Evolutionary conservation across 2,797 vertebrate species (phyloP).

Genomic region (Prunella strophiata): DNA sequence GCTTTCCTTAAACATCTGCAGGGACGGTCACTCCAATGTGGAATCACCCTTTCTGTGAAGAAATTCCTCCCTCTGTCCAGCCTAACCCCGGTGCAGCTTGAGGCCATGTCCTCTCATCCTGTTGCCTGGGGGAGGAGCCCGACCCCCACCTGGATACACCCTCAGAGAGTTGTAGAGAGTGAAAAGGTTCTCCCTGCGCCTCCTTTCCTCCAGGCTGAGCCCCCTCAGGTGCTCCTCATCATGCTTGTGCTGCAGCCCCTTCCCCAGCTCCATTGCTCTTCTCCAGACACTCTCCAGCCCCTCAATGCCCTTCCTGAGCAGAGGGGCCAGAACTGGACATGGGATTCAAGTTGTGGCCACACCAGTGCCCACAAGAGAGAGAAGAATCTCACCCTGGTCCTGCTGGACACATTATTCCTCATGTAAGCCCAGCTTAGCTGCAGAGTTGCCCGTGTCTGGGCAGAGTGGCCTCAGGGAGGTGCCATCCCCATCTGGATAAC

Average conservation of each 20-base stretch:
- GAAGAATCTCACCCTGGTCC: background rate
- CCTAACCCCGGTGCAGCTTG: background rate
- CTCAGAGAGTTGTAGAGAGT: background rate
- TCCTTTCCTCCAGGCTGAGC: background rate
- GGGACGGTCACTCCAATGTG: background rate
- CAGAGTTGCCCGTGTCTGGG: rapidly evolving
- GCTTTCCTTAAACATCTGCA: background rate
- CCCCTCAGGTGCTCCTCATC: background rate
- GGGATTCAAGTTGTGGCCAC: background rate
- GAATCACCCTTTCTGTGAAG: background rate
- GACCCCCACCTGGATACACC: rapidly evolving
- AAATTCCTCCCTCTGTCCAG: background rate
- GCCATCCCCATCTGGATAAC: rapidly evolving
- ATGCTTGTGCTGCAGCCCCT: background rate
- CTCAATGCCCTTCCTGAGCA: rapidly evolving
- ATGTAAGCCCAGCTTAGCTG: no score
- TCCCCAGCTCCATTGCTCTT: background rate
- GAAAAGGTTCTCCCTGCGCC: rapidly evolving
- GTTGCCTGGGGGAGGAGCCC: background rate
- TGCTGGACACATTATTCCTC: background rate
- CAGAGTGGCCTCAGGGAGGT: rapidly evolving
- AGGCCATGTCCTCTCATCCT: background rate
- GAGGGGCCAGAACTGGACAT: background rate
- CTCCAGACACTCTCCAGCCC: background rate
- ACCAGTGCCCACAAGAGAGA: background rate